These are phyloP conservation scores for Harlomillsia oculata DNA, from an alignment of 1,140 invertebrate genomes.

Conservation along the genomic window DNA sequence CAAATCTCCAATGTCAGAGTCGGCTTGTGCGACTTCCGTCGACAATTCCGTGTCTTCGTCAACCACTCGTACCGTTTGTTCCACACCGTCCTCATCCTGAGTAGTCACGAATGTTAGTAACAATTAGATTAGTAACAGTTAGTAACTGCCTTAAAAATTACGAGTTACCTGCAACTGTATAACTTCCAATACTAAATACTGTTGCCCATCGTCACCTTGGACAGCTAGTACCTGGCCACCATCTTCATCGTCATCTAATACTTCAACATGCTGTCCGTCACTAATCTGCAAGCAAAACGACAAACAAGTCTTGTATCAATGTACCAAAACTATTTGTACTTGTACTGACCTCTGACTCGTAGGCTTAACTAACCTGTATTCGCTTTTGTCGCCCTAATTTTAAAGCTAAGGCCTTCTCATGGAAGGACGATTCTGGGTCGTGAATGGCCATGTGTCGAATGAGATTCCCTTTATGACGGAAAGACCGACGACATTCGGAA, in stretches of 20 bases:
- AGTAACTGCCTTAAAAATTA: neutral
- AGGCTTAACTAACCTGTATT: conserved; percentile 43
- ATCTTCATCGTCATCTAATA: conserved; percentile 42
- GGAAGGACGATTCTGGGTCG: conserved; percentile 69
- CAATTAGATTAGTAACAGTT: neutral
- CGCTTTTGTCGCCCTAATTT: conserved; percentile 71
- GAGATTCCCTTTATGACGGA: conserved; percentile 85
- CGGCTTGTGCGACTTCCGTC: conserved; percentile 34
- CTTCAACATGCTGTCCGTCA: conserved; percentile 43
- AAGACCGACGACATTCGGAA: conserved; percentile 71
- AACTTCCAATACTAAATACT: conserved; percentile 77
- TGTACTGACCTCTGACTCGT: too few relatives aligned
- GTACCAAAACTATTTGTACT: too few relatives aligned
- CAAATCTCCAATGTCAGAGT: conserved; percentile 27
- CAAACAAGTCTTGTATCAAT: neutral
- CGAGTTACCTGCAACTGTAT: conserved; percentile 60
- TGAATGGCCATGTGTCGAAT: conserved; percentile 85
- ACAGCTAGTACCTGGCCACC: conserved; percentile 52
- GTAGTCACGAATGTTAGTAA: conserved; percentile 3
- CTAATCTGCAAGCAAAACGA: conserved; percentile 37
- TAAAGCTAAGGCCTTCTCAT: conserved; percentile 62
- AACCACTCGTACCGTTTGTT: conserved; percentile 41
- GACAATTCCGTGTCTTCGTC: conserved; percentile 34
- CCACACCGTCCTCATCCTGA: conserved; percentile 40
- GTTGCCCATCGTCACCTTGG: conserved; percentile 64